Evolutionary conservation across 2,797 vertebrate species (phyloP).

Genomic region (Serranus cabrilla): DNA sequence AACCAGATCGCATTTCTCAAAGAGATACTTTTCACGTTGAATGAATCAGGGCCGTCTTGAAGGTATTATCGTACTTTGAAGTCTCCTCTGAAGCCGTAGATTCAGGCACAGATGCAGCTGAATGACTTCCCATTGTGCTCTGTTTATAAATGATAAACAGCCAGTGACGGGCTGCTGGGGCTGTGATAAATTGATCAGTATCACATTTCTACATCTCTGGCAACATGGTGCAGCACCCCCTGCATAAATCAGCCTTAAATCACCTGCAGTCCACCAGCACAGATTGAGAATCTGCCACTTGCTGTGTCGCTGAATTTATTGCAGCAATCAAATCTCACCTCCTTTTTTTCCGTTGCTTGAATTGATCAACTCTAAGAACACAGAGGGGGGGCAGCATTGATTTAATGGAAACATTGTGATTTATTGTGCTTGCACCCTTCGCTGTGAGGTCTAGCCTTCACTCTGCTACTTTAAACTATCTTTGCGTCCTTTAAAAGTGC

Average conservation of each 20-base stretch:
- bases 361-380: slow-evolving; percentile 61
- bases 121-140: slow-evolving; percentile 43
- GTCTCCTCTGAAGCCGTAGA: background rate
- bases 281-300: slow-evolving; percentile 49
- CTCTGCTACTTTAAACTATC: background rate
- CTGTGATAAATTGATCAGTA: slow-evolving; percentile 50
- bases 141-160: slow-evolving; percentile 50
- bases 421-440: slow-evolving; percentile 38
- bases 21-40: background rate
- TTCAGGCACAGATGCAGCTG: slow-evolving; percentile 34
- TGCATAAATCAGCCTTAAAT: slow-evolving; percentile 67
- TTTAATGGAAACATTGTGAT: slow-evolving; percentile 57
- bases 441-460: background rate
- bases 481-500: slow-evolving; percentile 5
- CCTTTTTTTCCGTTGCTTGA: slow-evolving; percentile 35
- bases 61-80: background rate
- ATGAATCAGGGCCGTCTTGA: background rate
- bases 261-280: slow-evolving; percentile 34
- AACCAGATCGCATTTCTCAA: no score
- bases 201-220: slow-evolving; percentile 55
- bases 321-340: slow-evolving; percentile 63
- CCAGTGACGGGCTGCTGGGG: slow-evolving; percentile 21
- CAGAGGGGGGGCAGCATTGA: slow-evolving; percentile 47
- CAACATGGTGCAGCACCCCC: slow-evolving; percentile 32
- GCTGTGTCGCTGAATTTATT: slow-evolving; percentile 63